A percentile compares a stretch with the other conserved stretches of the same genome.
phyloP scores from a whole-genome alignment of 1,140 invertebrate genomes.

The Polypedilum pembai region DNA sequence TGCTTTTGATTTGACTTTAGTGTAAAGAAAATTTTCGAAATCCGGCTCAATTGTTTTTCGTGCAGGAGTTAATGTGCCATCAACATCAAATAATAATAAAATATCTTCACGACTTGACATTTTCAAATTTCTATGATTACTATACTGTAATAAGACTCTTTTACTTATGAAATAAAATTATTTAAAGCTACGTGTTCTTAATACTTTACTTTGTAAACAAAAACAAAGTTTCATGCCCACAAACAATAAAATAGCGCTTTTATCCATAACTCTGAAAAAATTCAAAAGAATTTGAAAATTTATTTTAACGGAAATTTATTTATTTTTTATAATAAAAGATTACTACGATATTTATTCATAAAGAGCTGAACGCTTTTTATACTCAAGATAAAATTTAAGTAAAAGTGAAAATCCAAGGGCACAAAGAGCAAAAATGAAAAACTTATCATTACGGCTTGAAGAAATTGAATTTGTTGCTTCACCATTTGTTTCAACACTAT shows the following conservation, averaged over 20 bases:
- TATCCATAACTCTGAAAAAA: too few species aligned
- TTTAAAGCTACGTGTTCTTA: not conserved
- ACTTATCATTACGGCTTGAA: not conserved
- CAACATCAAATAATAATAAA: slow-evolving; percentile 84
- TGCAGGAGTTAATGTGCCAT: slow-evolving; percentile 84
- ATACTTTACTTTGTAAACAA: not conserved
- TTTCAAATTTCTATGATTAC: not conserved
- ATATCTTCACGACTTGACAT: slow-evolving; percentile 37
- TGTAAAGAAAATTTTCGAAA: slow-evolving; percentile 66
- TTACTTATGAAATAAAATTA: not conserved
- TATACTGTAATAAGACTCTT: not conserved
- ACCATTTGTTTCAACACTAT: slow-evolving; percentile 8
- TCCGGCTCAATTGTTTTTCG: slow-evolving; percentile 64
- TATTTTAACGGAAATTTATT: too few species aligned
- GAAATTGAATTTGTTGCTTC: not conserved
- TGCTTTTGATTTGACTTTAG: slow-evolving; percentile 56
- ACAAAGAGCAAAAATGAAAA: not conserved
- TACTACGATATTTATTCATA: not conserved
- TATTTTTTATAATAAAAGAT: too few species aligned
- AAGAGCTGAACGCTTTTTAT: not conserved
- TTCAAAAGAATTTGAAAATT: too few species aligned
- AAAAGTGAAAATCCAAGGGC: not conserved
- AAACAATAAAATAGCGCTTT: too few species aligned
- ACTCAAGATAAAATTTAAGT: not conserved
- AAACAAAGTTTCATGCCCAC: too few species aligned